Conservation (phyloP, 1,140 invertebrate genomes). For the Oryctes rhinoceros region DNA sequence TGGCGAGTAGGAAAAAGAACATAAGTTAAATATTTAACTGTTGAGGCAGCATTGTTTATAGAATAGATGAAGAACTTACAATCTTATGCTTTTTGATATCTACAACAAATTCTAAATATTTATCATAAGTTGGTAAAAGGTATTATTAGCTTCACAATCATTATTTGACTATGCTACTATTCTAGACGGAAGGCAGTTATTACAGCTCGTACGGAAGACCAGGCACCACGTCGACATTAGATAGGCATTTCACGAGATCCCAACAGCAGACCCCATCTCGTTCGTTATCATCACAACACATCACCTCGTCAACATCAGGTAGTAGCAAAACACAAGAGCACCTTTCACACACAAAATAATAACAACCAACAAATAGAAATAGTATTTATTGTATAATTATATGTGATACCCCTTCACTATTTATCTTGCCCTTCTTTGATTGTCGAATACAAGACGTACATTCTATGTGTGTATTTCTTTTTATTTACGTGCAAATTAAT, state of each 20-base stretch:
- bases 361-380: not conserved
- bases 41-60: no score
- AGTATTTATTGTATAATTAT: not conserved
- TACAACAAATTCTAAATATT: no score
- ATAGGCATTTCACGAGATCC: constrained; percentile 63
- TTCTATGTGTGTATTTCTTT: no score
- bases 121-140: no score
- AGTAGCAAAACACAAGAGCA: constrained; percentile 37
- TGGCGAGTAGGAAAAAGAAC: no score
- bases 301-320: constrained; percentile 63
- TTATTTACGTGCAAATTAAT: not conserved
- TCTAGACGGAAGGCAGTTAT: constrained; percentile 70
- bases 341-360: not conserved
- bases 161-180: constrained; percentile 40
- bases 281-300: constrained; percentile 74
- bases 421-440: not conserved
- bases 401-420: no score
- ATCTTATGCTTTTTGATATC: no score
- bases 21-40: no score
- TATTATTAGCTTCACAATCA: not conserved
- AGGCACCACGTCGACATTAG: constrained; percentile 65
- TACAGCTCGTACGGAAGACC: constrained; percentile 66
- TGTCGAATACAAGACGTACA: not conserved
- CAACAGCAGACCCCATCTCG: constrained; percentile 66
- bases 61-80: no score